Evolutionary conservation across 2,888 invertebrate genomes (phyloP), one percentile per base, ranked within the genome.

Genomic region (Drosophila peninsularis): DNA sequence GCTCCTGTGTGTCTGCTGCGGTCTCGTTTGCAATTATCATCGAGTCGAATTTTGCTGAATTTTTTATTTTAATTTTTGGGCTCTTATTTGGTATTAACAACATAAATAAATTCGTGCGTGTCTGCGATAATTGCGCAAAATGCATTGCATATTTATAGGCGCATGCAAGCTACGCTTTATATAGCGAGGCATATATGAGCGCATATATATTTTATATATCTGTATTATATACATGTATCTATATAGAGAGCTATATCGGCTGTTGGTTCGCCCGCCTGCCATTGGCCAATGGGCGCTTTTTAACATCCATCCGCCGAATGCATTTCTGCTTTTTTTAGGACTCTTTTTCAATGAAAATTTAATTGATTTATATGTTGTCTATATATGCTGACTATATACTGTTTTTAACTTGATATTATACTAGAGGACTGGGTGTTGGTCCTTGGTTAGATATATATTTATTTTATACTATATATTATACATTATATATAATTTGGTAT

Each of bases 131-230:
- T 80, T 80, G 72, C 64, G 44, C 50, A 49, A 58, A 73, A 63
- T 62, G 34, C 65, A 77, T 77, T 80, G 65, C 80, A 73, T 82
- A 88, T 88, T 85, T 80, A 79, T 80, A 62, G 71, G 62, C 64
- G 53, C 49, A 77, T 67, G 41, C n/a, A n/a, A n/a, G n/a, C n/a
- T 50, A n/a, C 45, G 34, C 37, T 74, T 47, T n/a, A 32, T 19
- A 5, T 50, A 34, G 21, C 27, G 5, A 0, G 5, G 7, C 7
- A 34, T 50, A 32, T 21, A n/a, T n/a, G n/a, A n/a, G n/a, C n/a
- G 32, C 1, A 34, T 50, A 24, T 36, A 52, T 52, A 37, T 14
- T 44, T 24, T 36, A 10, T n/a, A 37, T 24, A 24, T 42, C 42
- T 21, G 24, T 3, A 42, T 42, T 11, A 17, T 24, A 37, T 17